A percentile compares a stretch with the other conserved stretches of the same genome.
phyloP scores from a whole-genome alignment of 2,113 vertebrate species.

The Psophia crepitans region DNA sequence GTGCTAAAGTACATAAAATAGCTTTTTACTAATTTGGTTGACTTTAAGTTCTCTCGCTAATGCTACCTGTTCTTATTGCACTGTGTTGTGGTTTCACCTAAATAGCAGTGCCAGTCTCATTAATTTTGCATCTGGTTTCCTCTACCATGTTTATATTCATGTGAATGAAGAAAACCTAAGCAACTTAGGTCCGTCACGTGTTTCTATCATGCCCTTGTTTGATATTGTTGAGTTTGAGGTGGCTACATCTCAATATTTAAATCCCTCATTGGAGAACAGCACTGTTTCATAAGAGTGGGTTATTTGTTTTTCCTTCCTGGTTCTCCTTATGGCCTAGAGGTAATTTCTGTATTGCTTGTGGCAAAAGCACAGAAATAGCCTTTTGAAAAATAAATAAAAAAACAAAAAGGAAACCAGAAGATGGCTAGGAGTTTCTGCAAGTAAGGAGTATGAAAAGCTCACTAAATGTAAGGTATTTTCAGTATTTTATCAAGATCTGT shows the following conservation, averaged over 20 bases:
- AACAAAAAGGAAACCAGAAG: neutral
- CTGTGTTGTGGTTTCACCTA: neutral
- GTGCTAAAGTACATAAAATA: neutral
- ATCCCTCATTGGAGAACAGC: neutral
- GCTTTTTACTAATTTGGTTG: neutral
- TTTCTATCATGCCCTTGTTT: neutral
- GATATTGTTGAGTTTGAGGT: neutral
- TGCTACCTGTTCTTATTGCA: neutral
- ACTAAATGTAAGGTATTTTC: neutral
- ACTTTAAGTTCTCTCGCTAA: neutral
- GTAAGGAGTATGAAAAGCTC: neutral
- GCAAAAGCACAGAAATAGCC: neutral
- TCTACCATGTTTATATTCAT: neutral
- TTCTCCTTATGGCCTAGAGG: neutral
- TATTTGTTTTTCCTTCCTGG: neutral
- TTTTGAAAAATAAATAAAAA: neutral
- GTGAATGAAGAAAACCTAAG: neutral
- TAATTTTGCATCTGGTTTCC: neutral
- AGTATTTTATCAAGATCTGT: neutral
- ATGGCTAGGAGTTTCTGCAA: neutral
- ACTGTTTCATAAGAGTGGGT: neutral
- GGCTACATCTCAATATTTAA: neutral
- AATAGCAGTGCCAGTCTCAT: neutral
- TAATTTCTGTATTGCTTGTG: neutral
- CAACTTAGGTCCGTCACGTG: neutral